Percentiles rank a stretch among this genome's conserved stretches.
Evolutionary conservation across 2,797 vertebrate genomes (phyloP).

Genomic region (Choloepus didactylus): DNA sequence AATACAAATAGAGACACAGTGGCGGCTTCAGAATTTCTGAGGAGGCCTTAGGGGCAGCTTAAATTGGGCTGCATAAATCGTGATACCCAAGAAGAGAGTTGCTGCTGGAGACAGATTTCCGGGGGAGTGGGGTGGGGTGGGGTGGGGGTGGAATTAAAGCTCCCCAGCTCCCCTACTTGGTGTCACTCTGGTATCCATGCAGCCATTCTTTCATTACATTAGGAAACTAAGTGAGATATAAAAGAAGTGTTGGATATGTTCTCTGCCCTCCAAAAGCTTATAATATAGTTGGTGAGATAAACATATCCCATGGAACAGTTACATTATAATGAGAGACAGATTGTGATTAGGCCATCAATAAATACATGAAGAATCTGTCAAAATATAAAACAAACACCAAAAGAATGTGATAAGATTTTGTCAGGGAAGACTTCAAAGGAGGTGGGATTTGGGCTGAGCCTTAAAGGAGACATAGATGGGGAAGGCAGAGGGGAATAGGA

Average conservation of each 20-base stretch:
- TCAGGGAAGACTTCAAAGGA: neutral
- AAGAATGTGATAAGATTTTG: neutral
- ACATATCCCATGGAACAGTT: neutral
- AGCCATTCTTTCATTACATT: neutral
- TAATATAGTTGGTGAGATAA: conserved; percentile 21
- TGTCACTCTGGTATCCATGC: neutral
- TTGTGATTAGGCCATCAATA: conserved; percentile 10
- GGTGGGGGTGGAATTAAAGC: neutral
- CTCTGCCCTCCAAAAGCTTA: neutral
- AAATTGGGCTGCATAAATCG: neutral
- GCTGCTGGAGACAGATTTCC: neutral
- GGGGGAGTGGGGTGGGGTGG: no score
- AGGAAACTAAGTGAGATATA: neutral
- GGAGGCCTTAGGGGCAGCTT: neutral
- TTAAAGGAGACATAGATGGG: neutral
- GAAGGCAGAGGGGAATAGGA: neutral
- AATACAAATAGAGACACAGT: neutral
- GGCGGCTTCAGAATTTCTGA: neutral
- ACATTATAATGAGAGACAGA: neutral
- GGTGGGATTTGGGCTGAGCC: neutral
- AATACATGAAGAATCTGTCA: neutral
- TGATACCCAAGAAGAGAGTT: neutral
- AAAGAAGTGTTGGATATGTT: neutral
- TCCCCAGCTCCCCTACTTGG: neutral
- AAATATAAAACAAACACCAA: neutral